Evolutionary conservation across 2,797 vertebrate species (phyloP), one percentile per base, ranked within the genome.

Genomic region (Telmatherina bonti): DNA sequence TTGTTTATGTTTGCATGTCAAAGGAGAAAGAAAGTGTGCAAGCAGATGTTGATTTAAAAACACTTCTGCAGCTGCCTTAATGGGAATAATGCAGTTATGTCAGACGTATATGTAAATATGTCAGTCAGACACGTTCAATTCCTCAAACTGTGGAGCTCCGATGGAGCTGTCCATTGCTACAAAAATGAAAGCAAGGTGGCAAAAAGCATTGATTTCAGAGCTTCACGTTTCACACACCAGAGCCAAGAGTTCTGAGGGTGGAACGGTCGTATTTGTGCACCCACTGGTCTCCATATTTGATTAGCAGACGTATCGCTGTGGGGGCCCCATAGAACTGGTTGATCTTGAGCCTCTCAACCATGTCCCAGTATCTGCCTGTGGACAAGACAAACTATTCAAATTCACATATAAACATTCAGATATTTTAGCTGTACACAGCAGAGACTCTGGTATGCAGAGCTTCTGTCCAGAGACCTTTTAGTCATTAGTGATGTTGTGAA

Each of bases 321-420:
- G 97, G 98, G 38, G 98, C 97, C 0, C 96, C 96, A 7, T 99
- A 99, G 89, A 99, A 99, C 88, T 99, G 98, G 90, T 95, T 99
- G 74, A 99, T 97, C 91, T 91, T 93, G 69, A 99, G 92, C 77
- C 98, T 94, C 83, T 99, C 91, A 7, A 99, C 96, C 38, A 77
- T 95, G 88, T 99, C 97, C 98, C 97, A 99, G 81, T 99, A 99
- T 74, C 98, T 94, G 70, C 98, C 98, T 99, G 89, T 64, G 84
- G 76, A 81, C 81, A 51, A 72, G 47, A 52, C 54, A 63, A 22
- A 36, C 52, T 13, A n/a, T 24, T 12, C 1, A 24, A 13, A 22
- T 51, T 7, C 68, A 31, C 24, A 13, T 1, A 3, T 43, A n/a
- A n/a, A 45, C 7, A 3, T 29, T 15, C 9, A 52, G n/a, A 64